Base-by-base conservation (phyloP, 2,113 vertebrate species). In the Embiotoca jacksoni region DNA sequence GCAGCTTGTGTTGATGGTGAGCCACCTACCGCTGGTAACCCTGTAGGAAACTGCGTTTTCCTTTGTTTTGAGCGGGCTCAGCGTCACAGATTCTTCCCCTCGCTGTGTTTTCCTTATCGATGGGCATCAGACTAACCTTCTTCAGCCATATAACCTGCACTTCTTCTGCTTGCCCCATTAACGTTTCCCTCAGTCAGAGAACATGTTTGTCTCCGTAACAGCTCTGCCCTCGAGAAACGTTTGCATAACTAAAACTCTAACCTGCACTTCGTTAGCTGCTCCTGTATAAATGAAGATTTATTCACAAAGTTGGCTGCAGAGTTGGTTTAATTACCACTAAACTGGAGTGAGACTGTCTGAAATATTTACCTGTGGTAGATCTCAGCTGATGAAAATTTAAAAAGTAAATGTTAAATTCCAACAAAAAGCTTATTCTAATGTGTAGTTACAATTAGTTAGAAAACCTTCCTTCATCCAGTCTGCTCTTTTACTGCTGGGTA, bases 191-290 rank as follows among this genome's bases (percentile, higher is more conserved):
- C 6, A 23, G 23, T 55, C 6, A 11, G 23, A 49, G 15, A 16
- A 30, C 6, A 50, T 31, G 5, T 68, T 1, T 14, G 44, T 16
- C 41, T 68, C 16, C 1, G 0, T n/a, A 57, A 41, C 57, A 30
- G 50, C 11, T 60, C 30, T 37, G 72, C 53, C 46, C 3, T 49
- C 7, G 3, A 16, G 50, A 57, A 39, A 68, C 44, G 30, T 75
- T 75, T 52, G 36, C 64, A 30, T 6, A 58, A 15, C n/a, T 47
- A 47, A 53, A 59, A 16, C 39, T 47, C 10, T 32, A 67, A 66
- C 39, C 61, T 75, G 54, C 30, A 33, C 65, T 69, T 32, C 7
- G 4, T 50, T 66, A 54, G 32, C 68, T 55, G 56, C 50, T 41
- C 44, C 60, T 50, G 30, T 61, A 50, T 76, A 7, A 65, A 31